phyloP scores from a whole-genome alignment of 92 coral and sea anemone species.

The Siderastrea siderea region DNA sequence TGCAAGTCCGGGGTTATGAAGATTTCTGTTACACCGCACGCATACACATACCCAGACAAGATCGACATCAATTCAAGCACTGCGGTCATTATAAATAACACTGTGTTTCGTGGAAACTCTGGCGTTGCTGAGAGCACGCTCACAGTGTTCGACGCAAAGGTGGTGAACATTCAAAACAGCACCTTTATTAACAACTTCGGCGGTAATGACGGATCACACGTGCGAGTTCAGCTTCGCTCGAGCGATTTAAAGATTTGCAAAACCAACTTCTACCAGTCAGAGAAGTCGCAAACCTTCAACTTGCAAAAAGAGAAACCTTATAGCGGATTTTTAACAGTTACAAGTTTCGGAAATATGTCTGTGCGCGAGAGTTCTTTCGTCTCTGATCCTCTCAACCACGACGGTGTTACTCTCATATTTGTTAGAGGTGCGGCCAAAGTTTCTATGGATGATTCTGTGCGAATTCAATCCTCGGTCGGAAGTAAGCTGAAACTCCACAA shows the following conservation, averaged over 20 bases:
- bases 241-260: constrained; percentile 5
- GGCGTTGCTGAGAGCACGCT: constrained; percentile 13
- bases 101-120: constrained; percentile 32
- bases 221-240: not conserved
- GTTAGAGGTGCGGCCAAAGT: constrained; percentile 34
- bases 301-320: not conserved
- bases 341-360: constrained; percentile 7
- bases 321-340: constrained; percentile 29
- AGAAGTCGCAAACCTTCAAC: not conserved
- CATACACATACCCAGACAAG: too few species aligned
- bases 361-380: constrained; percentile 30
- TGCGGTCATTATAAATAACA: not conserved
- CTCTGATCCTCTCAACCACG: constrained; percentile 8
- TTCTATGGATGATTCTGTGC: constrained; percentile 13
- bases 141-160: not conserved
- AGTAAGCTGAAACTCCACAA: constrained; percentile 24
- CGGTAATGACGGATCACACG: constrained; percentile 18
- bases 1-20: constrained; percentile 22
- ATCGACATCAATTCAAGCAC: not conserved
- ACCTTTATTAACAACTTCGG: constrained; percentile 23
- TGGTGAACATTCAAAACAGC: constrained; percentile 6
- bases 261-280: constrained; percentile 23
- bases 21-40: not conserved
- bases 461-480: constrained; percentile 9
- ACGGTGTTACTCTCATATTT: not conserved